Conservation (phyloP, 2,888 invertebrate species). For the Dyspetes luteomarginatus region DNA sequence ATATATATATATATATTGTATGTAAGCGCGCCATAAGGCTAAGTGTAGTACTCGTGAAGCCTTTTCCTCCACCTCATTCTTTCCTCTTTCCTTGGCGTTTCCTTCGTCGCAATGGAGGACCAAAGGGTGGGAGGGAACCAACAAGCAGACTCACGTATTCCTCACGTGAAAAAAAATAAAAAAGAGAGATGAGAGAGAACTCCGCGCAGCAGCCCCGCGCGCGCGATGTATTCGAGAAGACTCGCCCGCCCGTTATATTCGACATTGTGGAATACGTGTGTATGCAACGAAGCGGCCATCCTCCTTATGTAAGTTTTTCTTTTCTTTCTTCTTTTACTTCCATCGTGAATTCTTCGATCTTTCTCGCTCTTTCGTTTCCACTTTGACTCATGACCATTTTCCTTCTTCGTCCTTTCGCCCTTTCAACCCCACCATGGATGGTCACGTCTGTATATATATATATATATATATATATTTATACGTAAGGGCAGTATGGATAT, state of each 20-base stretch:
- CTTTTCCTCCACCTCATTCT: slow-evolving; percentile 50
- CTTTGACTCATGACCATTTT: slow-evolving; percentile 49
- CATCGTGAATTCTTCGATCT: slow-evolving; percentile 16
- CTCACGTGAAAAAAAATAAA: slow-evolving; percentile 42
- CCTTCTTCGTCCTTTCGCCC: slow-evolving; percentile 49
- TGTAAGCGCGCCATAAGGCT: slow-evolving; percentile 75
- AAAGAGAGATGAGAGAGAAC: background rate
- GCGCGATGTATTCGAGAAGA: slow-evolving; percentile 26
- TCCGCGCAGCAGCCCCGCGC: slow-evolving; percentile 51
- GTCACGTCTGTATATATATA: slow-evolving; percentile 25
- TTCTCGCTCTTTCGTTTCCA: slow-evolving; percentile 46
- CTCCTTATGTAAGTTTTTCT: slow-evolving; percentile 22
- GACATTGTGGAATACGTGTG: slow-evolving; percentile 60
- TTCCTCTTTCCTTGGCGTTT: slow-evolving; percentile 36
- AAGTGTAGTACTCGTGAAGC: slow-evolving; percentile 67
- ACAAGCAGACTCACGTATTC: slow-evolving; percentile 56
- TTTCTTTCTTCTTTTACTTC: slow-evolving; percentile 19
- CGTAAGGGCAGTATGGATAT: slow-evolving; percentile 7
- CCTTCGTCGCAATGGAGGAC: slow-evolving; percentile 29
- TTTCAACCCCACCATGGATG: no score
- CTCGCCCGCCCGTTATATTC: slow-evolving; percentile 62
- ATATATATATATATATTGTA: slow-evolving; percentile 45
- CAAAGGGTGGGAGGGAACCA: slow-evolving; percentile 35
- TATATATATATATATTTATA: slow-evolving; percentile 26
- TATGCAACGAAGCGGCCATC: slow-evolving; percentile 47